A percentile compares a stretch with the other conserved stretches of the same genome.
phyloP scores from a whole-genome alignment of 2,113 vertebrate genomes.

The Odontesthes bonariensis region DNA sequence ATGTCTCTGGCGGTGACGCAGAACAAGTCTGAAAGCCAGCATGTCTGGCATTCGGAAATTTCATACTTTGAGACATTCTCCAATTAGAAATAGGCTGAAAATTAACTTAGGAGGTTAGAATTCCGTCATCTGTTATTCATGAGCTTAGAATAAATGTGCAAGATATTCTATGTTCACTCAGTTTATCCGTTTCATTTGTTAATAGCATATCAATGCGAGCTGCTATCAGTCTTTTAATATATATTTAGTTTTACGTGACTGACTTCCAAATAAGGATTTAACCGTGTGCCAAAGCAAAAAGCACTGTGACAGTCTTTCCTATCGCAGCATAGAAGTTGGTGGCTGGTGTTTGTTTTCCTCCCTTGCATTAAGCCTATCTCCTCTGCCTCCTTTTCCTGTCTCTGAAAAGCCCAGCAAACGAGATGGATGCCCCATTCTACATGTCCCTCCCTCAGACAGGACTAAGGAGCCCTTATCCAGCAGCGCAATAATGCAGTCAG shows the following conservation, averaged over 20 bases:
- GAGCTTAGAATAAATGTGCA: too few relatives aligned
- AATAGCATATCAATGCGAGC: too few relatives aligned
- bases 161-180: too few relatives aligned
- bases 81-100: constrained; percentile 1
- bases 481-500: constrained; percentile 76
- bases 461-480: constrained; percentile 78
- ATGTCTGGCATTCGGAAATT: constrained; percentile 51
- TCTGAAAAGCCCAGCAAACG: constrained; percentile 52
- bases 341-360: constrained; percentile 44
- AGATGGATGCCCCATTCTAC: constrained; percentile 68
- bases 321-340: constrained; percentile 19
- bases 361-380: constrained; percentile 23
- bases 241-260: too few relatives aligned
- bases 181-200: too few relatives aligned
- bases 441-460: constrained; percentile 56
- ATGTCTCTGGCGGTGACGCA: constrained; percentile 39
- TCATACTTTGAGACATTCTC: constrained; percentile 15
- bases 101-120: neutral
- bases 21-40: constrained; percentile 53
- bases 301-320: neutral
- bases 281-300: neutral
- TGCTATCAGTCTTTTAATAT: neutral
- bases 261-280: too few relatives aligned
- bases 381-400: constrained; percentile 63
- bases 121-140: neutral